Base-by-base conservation (phyloP, 2,888 invertebrate genomes). In the Dromius quadrimaculatus region DNA sequence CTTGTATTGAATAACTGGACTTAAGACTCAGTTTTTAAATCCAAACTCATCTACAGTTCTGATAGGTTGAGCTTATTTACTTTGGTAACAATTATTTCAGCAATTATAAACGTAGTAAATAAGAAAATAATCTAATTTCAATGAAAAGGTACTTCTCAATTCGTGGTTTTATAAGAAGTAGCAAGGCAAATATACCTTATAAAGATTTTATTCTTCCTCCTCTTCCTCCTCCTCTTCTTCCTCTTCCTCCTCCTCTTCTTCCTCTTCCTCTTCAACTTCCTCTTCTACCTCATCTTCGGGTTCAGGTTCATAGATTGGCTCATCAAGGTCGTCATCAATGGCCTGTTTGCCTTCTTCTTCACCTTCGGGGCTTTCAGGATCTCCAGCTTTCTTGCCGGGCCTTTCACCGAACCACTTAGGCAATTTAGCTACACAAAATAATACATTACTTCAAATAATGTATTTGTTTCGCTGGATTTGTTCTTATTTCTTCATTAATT, bases 371-470 rank as follows among this genome's bases (percentile, higher is more conserved):
- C 94, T 92, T 76, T 95, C 95, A 75, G 90, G 90, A 75, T 93
- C 95, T 75, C 92, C 94, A 83, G 90, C 84, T 88, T 94, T 95
- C 85, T 94, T 95, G 87, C 95, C 95, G 76, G 95, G 95, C 85
- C 95, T 88, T 86, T 95, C 95, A 79, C 95, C 95, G 88, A 95
- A 95, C 95, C 95, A 95, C 85, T 95, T 95, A 79, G 95, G 95
- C 85, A 95, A 87, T 88, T 92, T 91, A 87, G 94, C 95, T 95
- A 83, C 80, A 74, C 73, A 71, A 13, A 1, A 54, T 54, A 11
- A 50, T 6, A 5, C 23, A 20, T 34, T 20, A 28, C 20, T 22
- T 6, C 47, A 20, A 22, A 20, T 11, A 47, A 11, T 47, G 20
- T 45, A 68, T 47, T 32, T 36, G 47, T 13, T 8, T 15, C 63